Evolutionary conservation across 2,113 vertebrate genomes (phyloP), one percentile per base, ranked within the genome.

Genomic region (Ctenodactylus gundi): DNA sequence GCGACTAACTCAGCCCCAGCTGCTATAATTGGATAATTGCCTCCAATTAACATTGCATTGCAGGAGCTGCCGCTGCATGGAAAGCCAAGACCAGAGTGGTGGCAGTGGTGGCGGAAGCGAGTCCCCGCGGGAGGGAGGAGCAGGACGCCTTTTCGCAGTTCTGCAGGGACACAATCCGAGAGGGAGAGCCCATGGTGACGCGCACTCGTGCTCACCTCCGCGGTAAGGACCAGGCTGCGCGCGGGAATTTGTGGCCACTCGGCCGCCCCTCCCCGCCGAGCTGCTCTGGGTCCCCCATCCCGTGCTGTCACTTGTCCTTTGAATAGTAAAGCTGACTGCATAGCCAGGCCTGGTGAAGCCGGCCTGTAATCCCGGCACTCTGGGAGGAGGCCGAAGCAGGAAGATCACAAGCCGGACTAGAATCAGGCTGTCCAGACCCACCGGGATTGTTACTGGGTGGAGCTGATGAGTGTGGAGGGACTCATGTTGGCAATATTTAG

Each of bases 1-100:
- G 88, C 2, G 5, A 73, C 55, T 83, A n/a, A n/a, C n/a, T n/a
- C n/a, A n/a, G n/a, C n/a, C n/a, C n/a, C 96, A 97, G 93, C 93
- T 97, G 95, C 62, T 95, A 0, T 97, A 95, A 98, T 92, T 97
- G 92, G 92, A 58, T 98, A 98, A 98, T 98, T 97, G 94, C 90
- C 97, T 96, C 75, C 96, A 96, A 96, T 96, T 97, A 98, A 97
- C 97, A 95, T 82, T 98, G 96, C 97, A 87, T 97, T 98, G 97
- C 13, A 17, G 97, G 97, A 97, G 91, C 55, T 95, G 75, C 81
- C 94, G 96, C 65, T 95, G 91, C 82, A 95, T 75, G 60, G 87
- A 91, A 86, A 97, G 95, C 76, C 78, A 91, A 90, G 64, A 97
- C 95, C 64, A 60, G 95, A 97, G 95, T 41, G 13, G 0, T 94